A percentile compares a stretch with the other conserved stretches of the same genome.
These are phyloP conservation scores for Gorsachius magnificus DNA, from an alignment of 2,797 vertebrate species.

Conservation along the genomic window DNA sequence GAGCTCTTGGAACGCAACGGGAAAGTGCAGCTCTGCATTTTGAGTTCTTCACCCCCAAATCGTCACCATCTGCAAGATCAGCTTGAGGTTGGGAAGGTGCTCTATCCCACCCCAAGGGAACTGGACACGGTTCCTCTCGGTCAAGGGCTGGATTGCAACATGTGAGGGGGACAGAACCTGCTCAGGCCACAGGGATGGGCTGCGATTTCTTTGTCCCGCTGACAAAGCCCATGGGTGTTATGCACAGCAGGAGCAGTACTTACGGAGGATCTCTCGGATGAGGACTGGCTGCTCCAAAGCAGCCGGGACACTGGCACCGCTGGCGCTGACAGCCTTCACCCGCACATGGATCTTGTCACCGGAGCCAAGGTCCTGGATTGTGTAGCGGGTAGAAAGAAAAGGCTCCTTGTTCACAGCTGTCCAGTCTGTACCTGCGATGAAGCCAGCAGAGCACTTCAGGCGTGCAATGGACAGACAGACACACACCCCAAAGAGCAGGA, in stretches of 20 bases:
- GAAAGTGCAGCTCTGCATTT: not conserved
- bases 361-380: slow-evolving; percentile 76
- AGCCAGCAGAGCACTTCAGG: not conserved
- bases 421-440: slow-evolving; percentile 83
- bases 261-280: slow-evolving; percentile 84
- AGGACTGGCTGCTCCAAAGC: slow-evolving; percentile 78
- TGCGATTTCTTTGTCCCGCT: not conserved
- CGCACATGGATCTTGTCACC: slow-evolving; percentile 84
- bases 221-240: not conserved
- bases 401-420: slow-evolving; percentile 79
- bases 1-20: not conserved
- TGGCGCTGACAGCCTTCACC: slow-evolving; percentile 82
- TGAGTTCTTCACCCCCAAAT: not conserved
- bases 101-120: not conserved
- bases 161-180: not conserved
- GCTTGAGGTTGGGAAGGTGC: not conserved
- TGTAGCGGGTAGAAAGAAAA: slow-evolving; percentile 77
- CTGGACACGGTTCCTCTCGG: fast-evolving
- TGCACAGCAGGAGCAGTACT: not conserved
- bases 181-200: not conserved
- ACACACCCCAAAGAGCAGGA: not conserved
- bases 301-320: slow-evolving; percentile 78
- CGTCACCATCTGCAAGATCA: not conserved
- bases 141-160: not conserved
- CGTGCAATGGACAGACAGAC: fast-evolving